Percentiles rank a stretch among this genome's conserved stretches.
These are phyloP conservation scores for Bradysia coprophila DNA, from an alignment of 1,140 invertebrate species.

Conservation along the genomic window DNA sequence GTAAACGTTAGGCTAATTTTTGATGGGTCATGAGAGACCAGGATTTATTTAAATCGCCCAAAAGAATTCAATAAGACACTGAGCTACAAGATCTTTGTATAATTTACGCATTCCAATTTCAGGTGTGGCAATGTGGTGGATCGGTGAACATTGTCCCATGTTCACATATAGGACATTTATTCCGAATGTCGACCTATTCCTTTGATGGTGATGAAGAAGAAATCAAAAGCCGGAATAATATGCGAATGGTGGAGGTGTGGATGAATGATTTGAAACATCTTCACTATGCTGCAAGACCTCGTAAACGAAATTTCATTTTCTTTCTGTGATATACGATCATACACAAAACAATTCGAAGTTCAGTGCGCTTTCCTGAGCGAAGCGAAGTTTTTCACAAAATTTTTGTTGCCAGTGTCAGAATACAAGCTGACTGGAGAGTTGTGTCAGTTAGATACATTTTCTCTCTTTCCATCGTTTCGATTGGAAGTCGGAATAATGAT, in stretches of 20 bases:
- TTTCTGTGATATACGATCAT: constrained; percentile 13
- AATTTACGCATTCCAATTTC: constrained; percentile 44
- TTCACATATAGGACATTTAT: constrained; percentile 95
- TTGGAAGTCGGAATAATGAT: no score
- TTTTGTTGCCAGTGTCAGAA: neutral
- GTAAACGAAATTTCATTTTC: no score
- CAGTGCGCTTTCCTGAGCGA: neutral
- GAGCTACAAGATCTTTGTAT: constrained; percentile 2
- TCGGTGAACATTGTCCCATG: constrained; percentile 87
- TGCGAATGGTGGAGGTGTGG: constrained; percentile 76
- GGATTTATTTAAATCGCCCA: constrained; percentile 98
- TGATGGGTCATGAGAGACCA: constrained; percentile 84
- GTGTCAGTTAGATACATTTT: neutral
- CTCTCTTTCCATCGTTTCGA: no score
- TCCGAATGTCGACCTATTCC: constrained; percentile 83
- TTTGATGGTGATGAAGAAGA: constrained; percentile 75
- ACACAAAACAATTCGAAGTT: constrained; percentile 3
- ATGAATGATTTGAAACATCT: constrained; percentile 89
- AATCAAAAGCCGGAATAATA: constrained; percentile 76
- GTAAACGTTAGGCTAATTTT: neutral
- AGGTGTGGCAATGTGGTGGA: constrained; percentile 96
- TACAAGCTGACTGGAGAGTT: neutral
- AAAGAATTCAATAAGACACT: constrained; percentile 24
- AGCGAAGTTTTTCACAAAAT: no score
- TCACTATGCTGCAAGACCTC: constrained; percentile 63